These are phyloP conservation scores for Oligia strigilis DNA, from an alignment of 2,888 invertebrate genomes.

Conservation along the genomic window DNA sequence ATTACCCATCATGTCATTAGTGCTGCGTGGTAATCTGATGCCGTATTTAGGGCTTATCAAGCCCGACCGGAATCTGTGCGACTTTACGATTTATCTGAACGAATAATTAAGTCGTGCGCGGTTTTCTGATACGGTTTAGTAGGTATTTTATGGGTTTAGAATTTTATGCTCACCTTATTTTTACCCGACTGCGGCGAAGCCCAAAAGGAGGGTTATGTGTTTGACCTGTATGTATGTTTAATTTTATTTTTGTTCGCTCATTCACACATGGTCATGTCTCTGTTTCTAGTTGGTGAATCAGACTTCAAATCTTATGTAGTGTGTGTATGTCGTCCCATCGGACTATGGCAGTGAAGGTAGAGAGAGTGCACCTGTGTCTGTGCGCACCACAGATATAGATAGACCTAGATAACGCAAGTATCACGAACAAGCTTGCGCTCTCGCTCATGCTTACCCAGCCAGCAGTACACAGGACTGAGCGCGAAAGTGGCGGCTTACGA, in stretches of 20 bases:
- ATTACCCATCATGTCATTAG: conserved; percentile 59
- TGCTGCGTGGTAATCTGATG: conserved; percentile 53
- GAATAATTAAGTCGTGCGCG: conserved; percentile 52
- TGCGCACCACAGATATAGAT: not conserved
- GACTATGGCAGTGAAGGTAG: not conserved
- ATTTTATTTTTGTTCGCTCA: not conserved
- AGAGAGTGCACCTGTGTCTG: not conserved
- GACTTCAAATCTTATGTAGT: not conserved
- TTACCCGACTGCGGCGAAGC: too few species aligned
- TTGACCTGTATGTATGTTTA: not conserved
- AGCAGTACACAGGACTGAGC: too few species aligned
- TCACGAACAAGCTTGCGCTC: too few species aligned
- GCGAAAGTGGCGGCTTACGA: too few species aligned
- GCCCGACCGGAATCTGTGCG: conserved; percentile 40
- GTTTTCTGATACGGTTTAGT: conserved; percentile 14
- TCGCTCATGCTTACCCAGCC: too few species aligned
- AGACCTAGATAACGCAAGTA: too few species aligned
- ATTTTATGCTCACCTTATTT: not conserved
- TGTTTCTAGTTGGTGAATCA: not conserved
- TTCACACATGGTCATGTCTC: not conserved
- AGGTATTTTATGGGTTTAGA: conserved; percentile 27
- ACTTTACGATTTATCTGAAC: conserved; percentile 64
- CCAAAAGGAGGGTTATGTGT: too few species aligned
- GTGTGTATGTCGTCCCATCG: not conserved
- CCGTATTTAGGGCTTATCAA: conserved; percentile 66